Evolutionary conservation across 2,113 vertebrate genomes (phyloP).

Genomic region (Sinocyclocheilus anshuiensis): DNA sequence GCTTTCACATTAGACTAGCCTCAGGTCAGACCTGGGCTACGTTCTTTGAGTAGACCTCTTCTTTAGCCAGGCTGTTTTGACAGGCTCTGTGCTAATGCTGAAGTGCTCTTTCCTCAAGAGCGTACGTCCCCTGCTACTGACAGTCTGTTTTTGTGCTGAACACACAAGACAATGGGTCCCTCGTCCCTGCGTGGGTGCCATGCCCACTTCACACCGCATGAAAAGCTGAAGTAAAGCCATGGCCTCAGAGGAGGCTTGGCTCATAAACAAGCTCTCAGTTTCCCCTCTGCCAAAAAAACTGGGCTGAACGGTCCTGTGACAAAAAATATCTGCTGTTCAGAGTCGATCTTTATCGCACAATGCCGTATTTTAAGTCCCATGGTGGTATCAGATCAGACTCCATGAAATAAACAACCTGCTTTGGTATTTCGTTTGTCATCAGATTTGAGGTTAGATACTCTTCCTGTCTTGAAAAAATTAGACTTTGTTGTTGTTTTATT

Average conservation of each 20-base stretch:
- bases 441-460: background rate
- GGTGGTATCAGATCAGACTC: slow-evolving; percentile 26
- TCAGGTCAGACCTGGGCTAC: background rate
- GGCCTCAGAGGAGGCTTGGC: slow-evolving; percentile 39
- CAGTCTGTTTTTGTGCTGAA: slow-evolving; percentile 53
- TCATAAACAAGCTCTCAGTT: slow-evolving; percentile 41
- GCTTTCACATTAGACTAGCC: background rate
- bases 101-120: slow-evolving; percentile 10
- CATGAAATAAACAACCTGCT: background rate
- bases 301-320: slow-evolving; percentile 44
- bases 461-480: background rate
- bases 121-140: slow-evolving; percentile 39
- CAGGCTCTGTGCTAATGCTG: slow-evolving; percentile 22
- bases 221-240: slow-evolving; percentile 42
- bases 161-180: slow-evolving; percentile 50
- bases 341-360: slow-evolving; percentile 53
- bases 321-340: slow-evolving; percentile 48
- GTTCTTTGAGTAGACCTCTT: background rate
- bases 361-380: slow-evolving; percentile 37
- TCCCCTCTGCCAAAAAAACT: slow-evolving; percentile 47
- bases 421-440: slow-evolving; percentile 29
- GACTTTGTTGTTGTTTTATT: slow-evolving; percentile 15
- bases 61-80: slow-evolving; percentile 4
- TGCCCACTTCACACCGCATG: slow-evolving; percentile 48
- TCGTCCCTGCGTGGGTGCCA: slow-evolving; percentile 38